A percentile compares a stretch with the other conserved stretches of the same genome.
Evolutionary conservation across 2,888 invertebrate genomes (phyloP).

Genomic region (Luperina testacea): DNA sequence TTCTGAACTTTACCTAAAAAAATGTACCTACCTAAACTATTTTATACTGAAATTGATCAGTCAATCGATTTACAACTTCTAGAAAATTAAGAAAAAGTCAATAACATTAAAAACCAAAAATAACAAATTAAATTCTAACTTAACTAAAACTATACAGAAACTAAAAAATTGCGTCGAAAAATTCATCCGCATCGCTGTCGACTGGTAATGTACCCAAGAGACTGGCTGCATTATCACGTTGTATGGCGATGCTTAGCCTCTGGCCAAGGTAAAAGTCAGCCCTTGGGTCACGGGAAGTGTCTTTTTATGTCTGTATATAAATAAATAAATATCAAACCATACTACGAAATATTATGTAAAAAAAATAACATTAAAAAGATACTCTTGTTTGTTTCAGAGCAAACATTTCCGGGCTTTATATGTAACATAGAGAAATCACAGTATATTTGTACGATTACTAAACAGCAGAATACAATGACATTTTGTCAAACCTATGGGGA

Average conservation of each 20-base stretch:
- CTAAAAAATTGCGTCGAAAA: no score
- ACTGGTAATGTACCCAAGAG: no score
- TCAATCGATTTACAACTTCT: background rate
- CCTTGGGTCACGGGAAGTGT: no score
- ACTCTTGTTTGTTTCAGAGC: constrained; percentile 8
- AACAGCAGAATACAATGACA: background rate
- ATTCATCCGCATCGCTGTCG: no score
- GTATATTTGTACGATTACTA: background rate
- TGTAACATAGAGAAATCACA: background rate
- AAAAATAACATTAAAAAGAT: background rate
- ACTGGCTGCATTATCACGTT: no score
- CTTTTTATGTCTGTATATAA: no score
- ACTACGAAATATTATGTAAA: background rate
- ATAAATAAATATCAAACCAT: no score
- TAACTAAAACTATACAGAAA: no score
- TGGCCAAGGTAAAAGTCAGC: no score
- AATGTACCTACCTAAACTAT: background rate
- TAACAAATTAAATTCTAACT: no score
- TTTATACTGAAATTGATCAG: background rate
- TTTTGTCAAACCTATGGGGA: constrained; percentile 1
- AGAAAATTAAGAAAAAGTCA: background rate
- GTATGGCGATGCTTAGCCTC: no score
- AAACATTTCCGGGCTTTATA: background rate
- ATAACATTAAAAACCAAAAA: no score
- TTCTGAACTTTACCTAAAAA: background rate